Percentiles rank a stretch among this genome's conserved stretches.
These are phyloP conservation scores for Troilus luridus DNA, from an alignment of 2,888 invertebrate genomes.

Conservation along the genomic window DNA sequence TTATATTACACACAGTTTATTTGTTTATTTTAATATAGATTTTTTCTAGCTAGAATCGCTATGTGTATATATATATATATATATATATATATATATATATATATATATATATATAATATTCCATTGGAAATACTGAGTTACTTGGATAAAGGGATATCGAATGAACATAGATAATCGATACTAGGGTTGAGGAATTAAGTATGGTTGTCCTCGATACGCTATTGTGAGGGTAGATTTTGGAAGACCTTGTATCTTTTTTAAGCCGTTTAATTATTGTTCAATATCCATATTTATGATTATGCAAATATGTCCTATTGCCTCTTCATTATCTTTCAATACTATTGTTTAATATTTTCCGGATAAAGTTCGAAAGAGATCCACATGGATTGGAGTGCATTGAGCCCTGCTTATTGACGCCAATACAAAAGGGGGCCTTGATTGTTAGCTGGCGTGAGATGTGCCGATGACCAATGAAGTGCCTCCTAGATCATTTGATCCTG, in stretches of 20 bases:
- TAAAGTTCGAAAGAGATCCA: not conserved
- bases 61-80: too few species aligned
- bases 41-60: too few species aligned
- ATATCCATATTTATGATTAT: not conserved
- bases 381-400: not conserved
- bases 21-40: too few species aligned
- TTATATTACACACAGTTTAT: too few species aligned
- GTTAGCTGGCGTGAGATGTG: not conserved
- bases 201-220: not conserved
- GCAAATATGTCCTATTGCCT: not conserved
- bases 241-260: not conserved
- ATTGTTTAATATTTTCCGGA: not conserved
- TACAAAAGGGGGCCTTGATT: constrained; percentile 38
- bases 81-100: too few species aligned
- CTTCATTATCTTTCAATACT: not conserved
- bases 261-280: not conserved
- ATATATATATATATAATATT: too few species aligned
- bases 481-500: not conserved
- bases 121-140: not conserved
- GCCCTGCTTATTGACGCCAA: not conserved
- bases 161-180: not conserved
- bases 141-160: not conserved
- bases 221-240: not conserved
- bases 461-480: not conserved
- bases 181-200: not conserved